Evolutionary conservation across 2,797 vertebrate species (phyloP).

Genomic region (Centropyge bicolor): DNA sequence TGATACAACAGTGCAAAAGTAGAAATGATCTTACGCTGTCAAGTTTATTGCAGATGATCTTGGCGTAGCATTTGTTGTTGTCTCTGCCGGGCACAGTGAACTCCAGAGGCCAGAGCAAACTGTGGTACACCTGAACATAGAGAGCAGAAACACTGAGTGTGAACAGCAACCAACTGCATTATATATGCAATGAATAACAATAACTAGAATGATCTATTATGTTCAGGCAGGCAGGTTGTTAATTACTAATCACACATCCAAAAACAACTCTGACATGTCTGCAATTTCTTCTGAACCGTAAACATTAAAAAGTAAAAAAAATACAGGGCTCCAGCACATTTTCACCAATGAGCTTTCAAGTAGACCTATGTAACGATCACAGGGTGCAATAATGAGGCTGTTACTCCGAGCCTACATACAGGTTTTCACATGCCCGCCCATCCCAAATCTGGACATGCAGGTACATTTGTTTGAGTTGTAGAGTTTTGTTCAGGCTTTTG

Average conservation of each 20-base stretch:
- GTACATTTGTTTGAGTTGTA: too few species aligned
- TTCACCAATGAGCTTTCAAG: too few species aligned
- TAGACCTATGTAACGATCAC: too few species aligned
- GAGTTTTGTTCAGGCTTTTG: too few species aligned
- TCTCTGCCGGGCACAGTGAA: slow-evolving; percentile 92
- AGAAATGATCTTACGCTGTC: slow-evolving; percentile 86
- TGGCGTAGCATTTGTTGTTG: slow-evolving; percentile 93
- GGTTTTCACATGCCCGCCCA: too few species aligned
- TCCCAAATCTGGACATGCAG: too few species aligned
- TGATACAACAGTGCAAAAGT: background rate
- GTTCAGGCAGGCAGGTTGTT: background rate
- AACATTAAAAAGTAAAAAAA: background rate
- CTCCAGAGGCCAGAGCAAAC: slow-evolving; percentile 95
- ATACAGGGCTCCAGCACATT: too few species aligned
- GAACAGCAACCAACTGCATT: background rate
- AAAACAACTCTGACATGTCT: background rate
- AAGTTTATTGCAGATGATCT: slow-evolving; percentile 93
- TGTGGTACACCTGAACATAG: slow-evolving; percentile 90
- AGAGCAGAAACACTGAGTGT: background rate
- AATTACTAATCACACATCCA: too few species aligned
- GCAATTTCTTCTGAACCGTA: background rate
- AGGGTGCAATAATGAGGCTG: too few species aligned
- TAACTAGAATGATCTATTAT: background rate
- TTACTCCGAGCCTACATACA: too few species aligned
- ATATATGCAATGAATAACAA: background rate